Evolutionary conservation across 2,113 vertebrate genomes (phyloP).

Genomic region (Heterotilapia buettikoferi): DNA sequence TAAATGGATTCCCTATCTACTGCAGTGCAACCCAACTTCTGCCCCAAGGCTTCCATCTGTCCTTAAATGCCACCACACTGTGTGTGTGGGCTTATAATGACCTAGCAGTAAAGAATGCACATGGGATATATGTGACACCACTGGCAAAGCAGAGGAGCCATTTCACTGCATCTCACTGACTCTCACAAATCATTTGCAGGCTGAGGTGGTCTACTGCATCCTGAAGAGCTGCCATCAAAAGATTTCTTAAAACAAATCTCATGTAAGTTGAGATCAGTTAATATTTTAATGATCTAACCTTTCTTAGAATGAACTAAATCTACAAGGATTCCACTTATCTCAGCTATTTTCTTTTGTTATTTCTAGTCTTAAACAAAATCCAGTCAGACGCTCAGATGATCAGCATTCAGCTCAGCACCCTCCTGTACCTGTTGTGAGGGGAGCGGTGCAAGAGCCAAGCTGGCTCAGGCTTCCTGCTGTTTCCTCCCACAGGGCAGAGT

Average conservation of each 20-base stretch:
- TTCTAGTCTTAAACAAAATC: not conserved
- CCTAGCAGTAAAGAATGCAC: not conserved
- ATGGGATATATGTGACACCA: not conserved
- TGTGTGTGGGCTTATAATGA: not conserved
- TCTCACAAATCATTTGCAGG: not conserved
- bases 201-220: not conserved
- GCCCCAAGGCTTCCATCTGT: constrained; percentile 36
- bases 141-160: not conserved
- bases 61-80: not conserved
- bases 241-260: not conserved
- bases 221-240: not conserved
- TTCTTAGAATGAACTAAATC: not conserved
- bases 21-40: constrained; percentile 25
- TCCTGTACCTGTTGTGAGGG: constrained; percentile 1
- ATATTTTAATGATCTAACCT: not conserved
- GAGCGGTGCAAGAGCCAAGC: not conserved
- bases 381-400: constrained; percentile 18
- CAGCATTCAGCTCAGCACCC: not conserved
- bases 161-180: not conserved
- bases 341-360: not conserved
- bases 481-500: constrained; percentile 22
- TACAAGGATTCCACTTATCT: not conserved
- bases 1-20: constrained; percentile 29
- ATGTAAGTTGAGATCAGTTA: not conserved
- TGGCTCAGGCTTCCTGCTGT: constrained; percentile 13